Evolutionary conservation across 2,888 invertebrate genomes (phyloP).

Genomic region (Amphipoea oculea): DNA sequence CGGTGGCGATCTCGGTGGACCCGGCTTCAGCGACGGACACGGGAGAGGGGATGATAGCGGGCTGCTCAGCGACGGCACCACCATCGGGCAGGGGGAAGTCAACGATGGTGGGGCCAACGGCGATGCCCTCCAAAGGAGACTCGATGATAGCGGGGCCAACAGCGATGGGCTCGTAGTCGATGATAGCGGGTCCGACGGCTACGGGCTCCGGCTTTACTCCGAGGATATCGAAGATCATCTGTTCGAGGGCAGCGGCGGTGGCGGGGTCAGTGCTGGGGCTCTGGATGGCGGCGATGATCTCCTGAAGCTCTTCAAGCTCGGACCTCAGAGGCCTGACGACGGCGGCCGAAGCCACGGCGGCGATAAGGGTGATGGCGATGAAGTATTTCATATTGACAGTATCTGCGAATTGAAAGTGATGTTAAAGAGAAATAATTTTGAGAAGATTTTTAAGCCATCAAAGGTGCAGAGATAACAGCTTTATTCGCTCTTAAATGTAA

Average conservation of each 20-base stretch:
- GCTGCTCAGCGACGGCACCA: conserved; percentile 37
- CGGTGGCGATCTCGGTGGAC: conserved; percentile 39
- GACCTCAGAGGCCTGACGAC: conserved; percentile 62
- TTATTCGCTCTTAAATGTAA: background rate
- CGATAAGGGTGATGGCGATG: conserved; percentile 78
- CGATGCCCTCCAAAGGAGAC: conserved; percentile 16
- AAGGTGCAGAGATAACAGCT: background rate
- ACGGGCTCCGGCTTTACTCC: conserved; percentile 50
- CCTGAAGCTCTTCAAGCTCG: conserved; percentile 70
- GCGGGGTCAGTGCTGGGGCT: conserved; percentile 60
- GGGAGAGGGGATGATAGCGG: conserved; percentile 41
- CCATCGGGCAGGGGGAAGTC: conserved; percentile 62
- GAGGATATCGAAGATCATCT: conserved; percentile 52
- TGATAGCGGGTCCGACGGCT: conserved; percentile 63
- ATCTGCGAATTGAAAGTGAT: conserved; percentile 58
- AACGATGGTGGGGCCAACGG: conserved; percentile 62
- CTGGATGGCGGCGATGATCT: conserved; percentile 78
- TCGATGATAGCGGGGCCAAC: conserved; percentile 66
- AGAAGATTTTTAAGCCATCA: background rate
- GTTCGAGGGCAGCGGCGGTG: conserved; percentile 72
- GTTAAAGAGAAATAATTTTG: background rate
- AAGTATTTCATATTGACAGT: conserved; percentile 80
- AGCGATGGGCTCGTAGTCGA: conserved; percentile 45
- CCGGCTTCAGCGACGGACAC: conserved; percentile 28
- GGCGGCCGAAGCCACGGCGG: conserved; percentile 77